Evolutionary conservation across 2,888 invertebrate genomes (phyloP), one percentile per base, ranked within the genome.

Genomic region (Ochropleura leucogaster): DNA sequence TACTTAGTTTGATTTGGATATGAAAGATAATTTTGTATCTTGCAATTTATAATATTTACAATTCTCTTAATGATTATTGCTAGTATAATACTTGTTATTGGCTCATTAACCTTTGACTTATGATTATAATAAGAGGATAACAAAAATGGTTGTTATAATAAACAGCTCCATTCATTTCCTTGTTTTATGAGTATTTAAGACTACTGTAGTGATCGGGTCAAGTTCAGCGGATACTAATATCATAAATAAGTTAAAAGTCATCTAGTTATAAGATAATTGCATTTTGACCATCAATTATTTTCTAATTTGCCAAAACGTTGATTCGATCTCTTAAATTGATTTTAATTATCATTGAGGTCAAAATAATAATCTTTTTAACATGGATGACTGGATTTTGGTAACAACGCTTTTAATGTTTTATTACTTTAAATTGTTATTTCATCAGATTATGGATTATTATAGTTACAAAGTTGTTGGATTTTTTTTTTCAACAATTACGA

Each of bases 81-180:
- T 18, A 47, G 3, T 70, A 49, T 65, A 70, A 57, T 10, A n/a
- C 62, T 49, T 51, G 60, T 79, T 57, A 83, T 71, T 72, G 62
- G 44, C 76, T 46, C 30, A 30, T 82, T 82, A 70, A 76, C 81
- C 84, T 72, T 53, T 84, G 76, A 72, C 81, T 46, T 62, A 12
- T 14, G 60, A 79, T 83, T 55, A 44, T 60, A 51, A 44, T 60
- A 51, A 47, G 47, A 67, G 47, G 63, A 75, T 80, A 65, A 80
- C 7, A 81, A 20, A 59, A 59, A 63, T 51, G n/a, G 20, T 40
- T 42, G 40, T 64, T 40, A 3, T 47, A 53, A 63, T 71, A 71
- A 59, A 71, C 46, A 57, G 40, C 42, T 83, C 53, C 62, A 74
- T 74, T 81, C 4, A 69, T 74, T 74, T 79, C 70, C 80, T 74